Base-by-base conservation (phyloP, 2,888 invertebrate genomes). In the Philereme vetulata region DNA sequence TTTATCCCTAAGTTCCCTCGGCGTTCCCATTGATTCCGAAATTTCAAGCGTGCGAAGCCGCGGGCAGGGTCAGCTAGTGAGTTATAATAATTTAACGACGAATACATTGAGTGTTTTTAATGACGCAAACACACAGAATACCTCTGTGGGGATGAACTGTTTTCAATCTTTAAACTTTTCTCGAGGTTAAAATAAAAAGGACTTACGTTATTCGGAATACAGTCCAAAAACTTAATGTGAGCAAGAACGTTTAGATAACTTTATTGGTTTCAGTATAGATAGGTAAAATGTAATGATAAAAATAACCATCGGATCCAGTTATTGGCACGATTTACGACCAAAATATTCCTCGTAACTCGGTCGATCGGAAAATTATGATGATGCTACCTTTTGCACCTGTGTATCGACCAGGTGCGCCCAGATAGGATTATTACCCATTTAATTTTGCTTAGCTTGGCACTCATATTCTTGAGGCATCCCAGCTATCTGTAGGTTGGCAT, bases 361-460 rank as follows among this genome's bases (percentile, higher is more conserved):
- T 60, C 60, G 58, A 68, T 71, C 52, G 76, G 74, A 76, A 75
- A 76, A 57, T 75, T 75, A 71, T 70, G 70, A 65, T 66, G 66
- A 59, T 45, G 43, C n/a, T 42, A 34, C 46, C 52, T 56, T 52
- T 51, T 56, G 33, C 55, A 58, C 62, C 57, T 58, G 58, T 8
- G 42, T 10, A 38, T 42, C 46, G 52, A 55, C 54, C 64, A 68
- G 66, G 59, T 66, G 68, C 34, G 54, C 45, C 49, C 34, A 10
- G 36, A 42, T 46, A 42, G 10, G 32, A 46, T 34, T 42, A 49
- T 48, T 43, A 43, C 32, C 35, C 38, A 45, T 46, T 59, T 46
- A 35, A 7, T 34, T 55, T 48, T 48, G 46, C 6, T 11, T 34
- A 48, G 48, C 43, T 61, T 45, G 56, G 60, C 45, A 51, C 42